phyloP scores from a whole-genome alignment of 2,888 invertebrate genomes.

The Xylota sylvarum region DNA sequence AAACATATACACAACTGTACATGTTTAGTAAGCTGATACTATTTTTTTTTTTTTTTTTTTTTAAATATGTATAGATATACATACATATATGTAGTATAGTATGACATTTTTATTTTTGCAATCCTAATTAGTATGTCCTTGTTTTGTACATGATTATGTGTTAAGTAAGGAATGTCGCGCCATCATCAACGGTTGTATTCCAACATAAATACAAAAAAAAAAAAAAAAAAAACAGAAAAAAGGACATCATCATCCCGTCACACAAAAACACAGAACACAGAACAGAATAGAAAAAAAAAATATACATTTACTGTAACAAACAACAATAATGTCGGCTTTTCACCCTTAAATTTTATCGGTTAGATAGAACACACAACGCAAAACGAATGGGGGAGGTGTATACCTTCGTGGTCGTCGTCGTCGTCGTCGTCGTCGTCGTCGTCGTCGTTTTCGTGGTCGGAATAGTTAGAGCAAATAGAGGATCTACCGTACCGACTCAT shows the following conservation, averaged over 20 bases:
- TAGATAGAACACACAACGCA: conserved; percentile 23
- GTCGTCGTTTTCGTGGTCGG: conserved; percentile 66
- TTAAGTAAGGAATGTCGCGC: conserved; percentile 36
- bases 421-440: conserved; percentile 66
- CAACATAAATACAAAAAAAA: not conserved
- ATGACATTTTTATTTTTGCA: conserved; percentile 2
- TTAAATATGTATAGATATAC: not conserved
- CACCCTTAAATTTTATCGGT: conserved; percentile 18
- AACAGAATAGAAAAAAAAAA: too few relatives aligned
- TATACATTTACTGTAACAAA: conserved; percentile 20
- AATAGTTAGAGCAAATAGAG: conserved; percentile 65
- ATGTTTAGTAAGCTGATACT: not conserved
- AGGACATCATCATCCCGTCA: conserved; percentile 19
- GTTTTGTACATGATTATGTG: not conserved
- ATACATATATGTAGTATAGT: too few relatives aligned
- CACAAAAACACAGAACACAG: not conserved
- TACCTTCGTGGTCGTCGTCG: too few relatives aligned
- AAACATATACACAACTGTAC: not conserved
- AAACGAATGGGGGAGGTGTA: conserved; percentile 37
- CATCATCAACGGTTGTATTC: conserved; percentile 27
- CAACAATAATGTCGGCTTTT: conserved; percentile 49
- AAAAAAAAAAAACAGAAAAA: conserved; percentile 1
- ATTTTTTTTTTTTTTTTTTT: not conserved
- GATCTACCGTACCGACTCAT: conserved; percentile 76
- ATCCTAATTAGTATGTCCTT: conserved; percentile 29